A percentile compares a stretch with the other conserved stretches of the same genome.
These are phyloP conservation scores for Monopterus albus DNA, from an alignment of 2,113 vertebrate genomes.

Conservation along the genomic window DNA sequence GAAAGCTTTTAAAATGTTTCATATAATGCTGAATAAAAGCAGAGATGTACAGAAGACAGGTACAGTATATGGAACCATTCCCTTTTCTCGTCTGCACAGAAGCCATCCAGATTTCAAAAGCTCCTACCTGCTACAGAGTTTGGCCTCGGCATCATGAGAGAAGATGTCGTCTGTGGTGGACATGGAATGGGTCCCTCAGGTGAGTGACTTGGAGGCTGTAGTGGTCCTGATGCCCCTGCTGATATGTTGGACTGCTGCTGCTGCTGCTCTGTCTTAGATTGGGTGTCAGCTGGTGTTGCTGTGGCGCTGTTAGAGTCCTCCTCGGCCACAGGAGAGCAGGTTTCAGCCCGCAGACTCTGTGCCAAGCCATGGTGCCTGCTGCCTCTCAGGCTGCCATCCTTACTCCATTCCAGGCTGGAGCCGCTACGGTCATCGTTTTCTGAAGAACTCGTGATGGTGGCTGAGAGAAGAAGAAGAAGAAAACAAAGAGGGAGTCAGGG, in stretches of 20 bases:
- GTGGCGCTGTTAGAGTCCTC: conserved; percentile 84
- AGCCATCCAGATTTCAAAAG: conserved; percentile 22
- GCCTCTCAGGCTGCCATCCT: conserved; percentile 90
- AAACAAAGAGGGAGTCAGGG: conserved; percentile 6
- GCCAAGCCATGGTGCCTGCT: conserved; percentile 86
- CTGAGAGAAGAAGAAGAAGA: conserved; percentile 73
- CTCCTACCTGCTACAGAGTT: conserved; percentile 97
- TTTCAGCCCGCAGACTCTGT: conserved; percentile 88
- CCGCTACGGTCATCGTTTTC: conserved; percentile 98
- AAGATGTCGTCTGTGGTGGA: conserved; percentile 84
- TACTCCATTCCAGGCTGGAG: conserved; percentile 98
- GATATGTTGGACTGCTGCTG: conserved; percentile 59
- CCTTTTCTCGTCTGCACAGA: not conserved
- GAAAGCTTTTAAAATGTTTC: conserved; percentile 7
- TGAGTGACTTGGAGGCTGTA: conserved; percentile 59
- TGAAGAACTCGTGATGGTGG: conserved; percentile 98
- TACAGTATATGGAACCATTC: conserved; percentile 1
- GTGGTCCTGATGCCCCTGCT: conserved; percentile 51
- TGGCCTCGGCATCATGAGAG: conserved; percentile 94
- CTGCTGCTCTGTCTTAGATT: conserved; percentile 80
- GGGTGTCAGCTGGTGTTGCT: conserved; percentile 74
- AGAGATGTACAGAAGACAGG: conserved; percentile 1
- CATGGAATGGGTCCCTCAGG: conserved; percentile 89
- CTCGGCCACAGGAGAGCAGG: conserved; percentile 95
- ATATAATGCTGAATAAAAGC: not conserved